These are phyloP conservation scores for Sporophila hypoxantha DNA, from an alignment of 2,113 vertebrate species.

Conservation along the genomic window DNA sequence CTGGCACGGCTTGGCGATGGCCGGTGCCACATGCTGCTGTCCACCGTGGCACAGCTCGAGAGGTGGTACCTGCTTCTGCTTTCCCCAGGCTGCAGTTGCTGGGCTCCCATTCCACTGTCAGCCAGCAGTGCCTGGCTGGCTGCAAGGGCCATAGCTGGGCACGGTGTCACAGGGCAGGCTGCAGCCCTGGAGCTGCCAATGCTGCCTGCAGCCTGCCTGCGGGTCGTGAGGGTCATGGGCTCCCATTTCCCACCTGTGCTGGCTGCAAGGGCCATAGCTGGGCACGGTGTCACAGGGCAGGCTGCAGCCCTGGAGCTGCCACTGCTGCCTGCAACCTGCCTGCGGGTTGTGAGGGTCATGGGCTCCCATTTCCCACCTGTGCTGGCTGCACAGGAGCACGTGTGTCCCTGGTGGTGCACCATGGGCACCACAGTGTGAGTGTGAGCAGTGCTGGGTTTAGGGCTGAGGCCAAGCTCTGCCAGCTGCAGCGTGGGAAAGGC, in stretches of 20 bases:
- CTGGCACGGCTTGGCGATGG: neutral
- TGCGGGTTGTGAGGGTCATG: neutral
- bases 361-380: neutral
- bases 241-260: neutral
- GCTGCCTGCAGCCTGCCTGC: neutral
- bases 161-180: neutral
- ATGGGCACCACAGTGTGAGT: rapidly evolving
- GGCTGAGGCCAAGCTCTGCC: neutral
- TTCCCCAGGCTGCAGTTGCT: no score
- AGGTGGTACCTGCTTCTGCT: no score
- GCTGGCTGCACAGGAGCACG: rapidly evolving
- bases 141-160: rapidly evolving
- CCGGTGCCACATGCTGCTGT: neutral
- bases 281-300: neutral
- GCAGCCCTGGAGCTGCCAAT: rapidly evolving
- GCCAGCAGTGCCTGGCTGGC: neutral
- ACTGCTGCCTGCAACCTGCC: neutral
- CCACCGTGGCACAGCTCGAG: rapidly evolving
- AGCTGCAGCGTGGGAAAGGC: constrained; percentile 41
- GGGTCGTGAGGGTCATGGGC: neutral
- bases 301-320: rapidly evolving
- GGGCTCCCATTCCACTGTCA: no score
- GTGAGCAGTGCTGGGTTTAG: neutral
- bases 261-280: neutral
- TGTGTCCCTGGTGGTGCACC: neutral